phyloP scores from a whole-genome alignment of 2,113 vertebrate genomes.

The Amphilophus citrinellus region DNA sequence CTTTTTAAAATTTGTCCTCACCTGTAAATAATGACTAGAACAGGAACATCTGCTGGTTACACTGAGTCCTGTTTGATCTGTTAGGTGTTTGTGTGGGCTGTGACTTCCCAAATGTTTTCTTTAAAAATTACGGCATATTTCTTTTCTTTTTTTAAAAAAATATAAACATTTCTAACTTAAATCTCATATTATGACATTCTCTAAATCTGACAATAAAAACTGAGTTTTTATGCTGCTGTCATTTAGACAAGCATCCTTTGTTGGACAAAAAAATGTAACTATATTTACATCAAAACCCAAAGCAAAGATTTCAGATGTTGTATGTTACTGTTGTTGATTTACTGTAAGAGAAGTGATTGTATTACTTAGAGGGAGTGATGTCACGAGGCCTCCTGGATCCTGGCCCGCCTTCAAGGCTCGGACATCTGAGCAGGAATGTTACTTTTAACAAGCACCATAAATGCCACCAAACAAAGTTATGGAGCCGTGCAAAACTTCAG shows the following conservation, averaged over 20 bases:
- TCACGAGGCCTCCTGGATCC: conserved; percentile 37
- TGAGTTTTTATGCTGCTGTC: not conserved
- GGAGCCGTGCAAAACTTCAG: conserved; percentile 44
- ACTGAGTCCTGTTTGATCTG: not conserved
- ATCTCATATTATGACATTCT: not conserved
- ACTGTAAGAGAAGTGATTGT: not conserved
- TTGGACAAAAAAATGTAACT: not conserved
- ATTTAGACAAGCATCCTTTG: not conserved
- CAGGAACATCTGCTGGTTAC: not conserved
- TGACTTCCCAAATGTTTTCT: not conserved
- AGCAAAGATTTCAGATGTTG: conserved; percentile 4
- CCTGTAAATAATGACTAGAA: not conserved
- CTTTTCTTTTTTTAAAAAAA: not conserved
- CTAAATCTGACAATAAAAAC: not conserved
- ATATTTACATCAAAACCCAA: not conserved
- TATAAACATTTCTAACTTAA: not conserved
- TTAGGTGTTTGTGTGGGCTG: not conserved
- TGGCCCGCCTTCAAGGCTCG: conserved; percentile 36
- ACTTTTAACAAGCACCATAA: conserved; percentile 63
- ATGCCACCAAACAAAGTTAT: conserved; percentile 64
- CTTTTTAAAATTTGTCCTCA: not conserved
- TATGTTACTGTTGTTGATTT: conserved; percentile 4
- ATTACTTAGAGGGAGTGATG: conserved; percentile 7
- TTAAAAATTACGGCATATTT: not conserved
- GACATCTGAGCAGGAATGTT: conserved; percentile 54